A percentile compares a stretch with the other conserved stretches of the same genome.
Conservation (phyloP, 2,888 invertebrate genomes). For the Patella ulyssiponensis region DNA sequence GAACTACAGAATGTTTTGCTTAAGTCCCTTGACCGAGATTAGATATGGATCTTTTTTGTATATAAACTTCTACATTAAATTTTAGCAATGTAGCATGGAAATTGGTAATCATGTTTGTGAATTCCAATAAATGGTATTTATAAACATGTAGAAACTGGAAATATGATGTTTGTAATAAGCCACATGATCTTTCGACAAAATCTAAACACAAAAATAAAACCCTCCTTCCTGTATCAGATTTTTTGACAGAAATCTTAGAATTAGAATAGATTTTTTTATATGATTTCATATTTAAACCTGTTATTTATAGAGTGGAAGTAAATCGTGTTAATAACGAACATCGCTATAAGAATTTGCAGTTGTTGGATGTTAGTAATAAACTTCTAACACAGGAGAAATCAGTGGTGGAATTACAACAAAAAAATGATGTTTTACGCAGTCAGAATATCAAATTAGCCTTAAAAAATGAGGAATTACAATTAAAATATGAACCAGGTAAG, state of each 20-base stretch:
- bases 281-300: not conserved
- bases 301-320: constrained; percentile 26
- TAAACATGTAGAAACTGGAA: too few relatives aligned
- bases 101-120: too few relatives aligned
- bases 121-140: too few relatives aligned
- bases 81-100: too few relatives aligned
- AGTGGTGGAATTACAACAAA: constrained; percentile 43
- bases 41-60: too few relatives aligned
- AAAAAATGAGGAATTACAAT: constrained; percentile 49
- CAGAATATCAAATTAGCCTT: constrained; percentile 49
- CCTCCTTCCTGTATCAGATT: too few relatives aligned
- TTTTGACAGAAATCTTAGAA: too few relatives aligned
- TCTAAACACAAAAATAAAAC: not conserved
- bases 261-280: not conserved
- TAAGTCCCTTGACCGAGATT: too few relatives aligned
- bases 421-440: constrained; percentile 45
- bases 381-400: constrained; percentile 38
- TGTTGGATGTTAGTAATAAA: constrained; percentile 46
- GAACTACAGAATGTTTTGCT: too few relatives aligned
- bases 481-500: constrained; percentile 61
- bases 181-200: too few relatives aligned
- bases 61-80: too few relatives aligned
- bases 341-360: constrained; percentile 40
- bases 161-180: too few relatives aligned
- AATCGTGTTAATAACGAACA: constrained; percentile 30